Evolutionary conservation across 1,140 invertebrate species (phyloP).

Genomic region (Diachasmimorpha longicaudata): DNA sequence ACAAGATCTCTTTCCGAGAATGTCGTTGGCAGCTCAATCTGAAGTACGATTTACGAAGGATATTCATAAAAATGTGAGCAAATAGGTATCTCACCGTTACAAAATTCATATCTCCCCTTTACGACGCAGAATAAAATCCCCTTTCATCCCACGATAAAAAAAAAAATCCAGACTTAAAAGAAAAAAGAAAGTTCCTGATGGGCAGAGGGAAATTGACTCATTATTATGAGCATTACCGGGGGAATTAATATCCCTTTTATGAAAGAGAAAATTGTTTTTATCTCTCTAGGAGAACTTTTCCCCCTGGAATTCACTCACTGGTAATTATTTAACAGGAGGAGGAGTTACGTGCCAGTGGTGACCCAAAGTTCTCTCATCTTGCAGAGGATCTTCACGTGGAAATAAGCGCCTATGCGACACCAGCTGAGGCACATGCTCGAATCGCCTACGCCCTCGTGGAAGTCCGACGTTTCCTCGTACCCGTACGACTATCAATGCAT

Average conservation of each 20-base stretch:
- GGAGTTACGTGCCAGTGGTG: conserved; percentile 80
- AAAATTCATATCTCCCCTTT: background rate
- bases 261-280: background rate
- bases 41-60: too few relatives aligned
- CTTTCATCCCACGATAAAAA: background rate
- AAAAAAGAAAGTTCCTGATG: background rate
- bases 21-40: too few relatives aligned
- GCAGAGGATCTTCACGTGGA: conserved; percentile 90
- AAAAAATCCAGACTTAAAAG: background rate
- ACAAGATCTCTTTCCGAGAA: too few relatives aligned
- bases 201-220: background rate
- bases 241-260: background rate
- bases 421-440: conserved; percentile 86
- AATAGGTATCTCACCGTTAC: background rate
- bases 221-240: background rate
- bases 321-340: conserved; percentile 71
- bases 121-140: background rate
- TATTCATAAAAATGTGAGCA: too few relatives aligned
- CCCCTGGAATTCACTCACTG: background rate
- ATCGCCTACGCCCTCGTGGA: conserved; percentile 84
- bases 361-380: conserved; percentile 88
- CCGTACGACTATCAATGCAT: conserved; percentile 60
- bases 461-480: conserved; percentile 76
- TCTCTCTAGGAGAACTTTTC: background rate
- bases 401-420: conserved; percentile 83